Conservation (phyloP, 2,888 invertebrate species). For the Acheta domesticus region DNA sequence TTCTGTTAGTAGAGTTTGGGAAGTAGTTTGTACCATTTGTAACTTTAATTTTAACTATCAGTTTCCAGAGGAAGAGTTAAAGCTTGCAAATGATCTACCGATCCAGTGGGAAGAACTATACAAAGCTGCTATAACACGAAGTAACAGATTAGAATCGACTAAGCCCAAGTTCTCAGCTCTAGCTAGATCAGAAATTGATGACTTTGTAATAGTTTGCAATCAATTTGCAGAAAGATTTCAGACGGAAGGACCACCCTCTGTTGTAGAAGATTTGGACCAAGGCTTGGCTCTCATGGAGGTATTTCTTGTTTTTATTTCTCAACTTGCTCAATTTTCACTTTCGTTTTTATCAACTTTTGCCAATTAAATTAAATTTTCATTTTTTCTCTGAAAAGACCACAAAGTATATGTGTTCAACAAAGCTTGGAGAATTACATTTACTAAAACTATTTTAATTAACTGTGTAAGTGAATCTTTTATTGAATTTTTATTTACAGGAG, state of each 20-base stretch:
- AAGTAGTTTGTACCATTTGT: neutral
- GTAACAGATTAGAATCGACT: neutral
- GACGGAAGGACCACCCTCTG: neutral
- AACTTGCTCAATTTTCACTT: neutral
- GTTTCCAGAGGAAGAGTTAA: neutral
- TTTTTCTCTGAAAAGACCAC: neutral
- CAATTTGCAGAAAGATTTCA: conserved; percentile 18
- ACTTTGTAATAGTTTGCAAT: neutral
- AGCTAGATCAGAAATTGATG: conserved; percentile 4
- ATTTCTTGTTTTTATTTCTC: neutral
- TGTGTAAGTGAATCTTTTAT: neutral
- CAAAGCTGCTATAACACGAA: neutral
- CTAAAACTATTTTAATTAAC: neutral
- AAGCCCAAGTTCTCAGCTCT: conserved; percentile 2
- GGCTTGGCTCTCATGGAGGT: conserved; percentile 19
- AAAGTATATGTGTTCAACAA: neutral
- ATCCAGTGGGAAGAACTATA: neutral
- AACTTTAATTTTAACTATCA: neutral
- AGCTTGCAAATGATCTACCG: neutral
- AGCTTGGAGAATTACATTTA: neutral
- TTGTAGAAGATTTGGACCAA: conserved; percentile 19
- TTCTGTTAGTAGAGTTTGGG: neutral
- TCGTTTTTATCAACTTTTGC: neutral
- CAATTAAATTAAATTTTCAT: neutral
- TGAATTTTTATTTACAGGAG: neutral